A percentile compares a stretch with the other conserved stretches of the same genome.
Evolutionary conservation across 2,888 invertebrate genomes (phyloP).

Genomic region (Sepioteuthis lessoniana): DNA sequence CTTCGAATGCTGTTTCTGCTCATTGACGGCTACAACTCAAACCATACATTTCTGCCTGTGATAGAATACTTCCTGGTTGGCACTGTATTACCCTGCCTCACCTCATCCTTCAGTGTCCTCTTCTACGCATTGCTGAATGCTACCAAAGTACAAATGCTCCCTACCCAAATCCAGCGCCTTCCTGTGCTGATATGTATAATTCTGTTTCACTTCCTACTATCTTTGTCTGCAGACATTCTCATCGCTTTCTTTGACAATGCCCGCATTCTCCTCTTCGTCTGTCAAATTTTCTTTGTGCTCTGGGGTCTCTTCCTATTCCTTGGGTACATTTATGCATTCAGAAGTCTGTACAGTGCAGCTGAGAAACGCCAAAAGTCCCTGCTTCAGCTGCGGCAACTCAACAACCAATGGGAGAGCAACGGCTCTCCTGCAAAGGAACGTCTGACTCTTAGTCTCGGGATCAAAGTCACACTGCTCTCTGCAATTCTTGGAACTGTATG

Average conservation of each 20-base stretch:
- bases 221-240: slow-evolving; percentile 85
- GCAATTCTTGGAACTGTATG: slow-evolving; percentile 88
- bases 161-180: slow-evolving; percentile 82
- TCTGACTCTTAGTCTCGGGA: slow-evolving; percentile 85
- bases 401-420: slow-evolving; percentile 35
- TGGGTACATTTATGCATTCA: slow-evolving; percentile 81
- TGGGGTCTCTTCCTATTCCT: slow-evolving; percentile 88
- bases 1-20: slow-evolving; percentile 87
- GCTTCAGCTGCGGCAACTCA: slow-evolving; percentile 44
- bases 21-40: slow-evolving; percentile 93
- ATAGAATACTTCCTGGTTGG: slow-evolving; percentile 88
- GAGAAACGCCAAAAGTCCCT: slow-evolving; percentile 70
- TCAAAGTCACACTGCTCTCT: slow-evolving; percentile 90
- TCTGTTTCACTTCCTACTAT: slow-evolving; percentile 85
- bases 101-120: slow-evolving; percentile 90
- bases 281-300: slow-evolving; percentile 86
- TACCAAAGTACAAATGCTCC: slow-evolving; percentile 78
- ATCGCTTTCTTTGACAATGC: slow-evolving; percentile 67
- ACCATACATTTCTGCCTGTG: slow-evolving; percentile 84
- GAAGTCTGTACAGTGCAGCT: slow-evolving; percentile 69
- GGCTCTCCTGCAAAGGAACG: slow-evolving; percentile 66
- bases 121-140: slow-evolving; percentile 89
- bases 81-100: slow-evolving; percentile 88
- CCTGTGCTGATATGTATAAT: slow-evolving; percentile 86
- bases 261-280: slow-evolving; percentile 76